Base-by-base conservation (phyloP, 2,797 vertebrate genomes). In the Balearica regulorum region DNA sequence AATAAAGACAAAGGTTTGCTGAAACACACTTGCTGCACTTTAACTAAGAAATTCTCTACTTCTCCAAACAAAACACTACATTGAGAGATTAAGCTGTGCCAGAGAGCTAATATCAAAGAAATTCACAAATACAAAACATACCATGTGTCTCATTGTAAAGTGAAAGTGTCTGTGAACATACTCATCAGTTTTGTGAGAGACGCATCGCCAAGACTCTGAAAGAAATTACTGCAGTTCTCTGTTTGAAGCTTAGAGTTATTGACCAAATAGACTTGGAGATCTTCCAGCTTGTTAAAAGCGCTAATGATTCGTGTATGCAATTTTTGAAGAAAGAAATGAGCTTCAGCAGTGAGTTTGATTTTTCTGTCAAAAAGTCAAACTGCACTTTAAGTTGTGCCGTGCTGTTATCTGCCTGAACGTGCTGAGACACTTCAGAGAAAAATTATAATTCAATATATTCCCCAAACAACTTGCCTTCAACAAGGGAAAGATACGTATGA, bases 261-360 rank as follows among this genome's bases (percentile, higher is more conserved):
- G 94, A 97, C 96, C 96, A 96, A 92, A 78, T 13, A 93, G 69
- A 84, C 82, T 26, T 93, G 85, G 91, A 82, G 49, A 89, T 37
- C 54, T 95, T 94, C 94, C 96, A 97, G 70, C 81, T 87, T 89
- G 43, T 95, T 94, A 91, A 92, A 95, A 75, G 72, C 87, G 87
- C 76, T 95, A 97, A 95, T 88, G 92, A 97, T 89, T 95, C 76
- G 53, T 20, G 57, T 5, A 61, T 78, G 69, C 66, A 66, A 84
- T 89, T 94, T 93, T 48, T 85, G 91, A 94, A 94, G 81, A 81
- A 83, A 95, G 77, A 87, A 94, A 94, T 65, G 31, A 77, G 55
- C 49, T 87, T 95, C 85, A 89, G 61, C 66, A 66, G 60, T 1
- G 7, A 83, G 39, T 89, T 96, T 94, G 92, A 95, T 94, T 96